Conservation (phyloP, 2,797 vertebrate genomes). For the Lutjanus campechanus region DNA sequence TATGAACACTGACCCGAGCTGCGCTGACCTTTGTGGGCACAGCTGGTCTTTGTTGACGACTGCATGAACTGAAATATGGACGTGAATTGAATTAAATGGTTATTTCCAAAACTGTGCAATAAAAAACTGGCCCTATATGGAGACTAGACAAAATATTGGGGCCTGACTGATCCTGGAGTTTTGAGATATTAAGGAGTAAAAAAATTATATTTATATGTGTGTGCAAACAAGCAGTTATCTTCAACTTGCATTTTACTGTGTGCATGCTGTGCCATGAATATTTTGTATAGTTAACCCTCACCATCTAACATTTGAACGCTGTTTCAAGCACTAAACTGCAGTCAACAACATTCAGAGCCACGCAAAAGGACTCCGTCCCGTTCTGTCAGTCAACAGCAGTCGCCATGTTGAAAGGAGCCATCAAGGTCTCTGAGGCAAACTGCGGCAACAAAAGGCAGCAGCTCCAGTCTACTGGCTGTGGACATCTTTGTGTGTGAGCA, state of each 20-base stretch:
- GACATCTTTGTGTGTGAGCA: neutral
- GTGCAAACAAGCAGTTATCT: neutral
- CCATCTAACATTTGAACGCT: neutral
- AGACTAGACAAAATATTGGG: neutral
- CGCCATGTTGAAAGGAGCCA: neutral
- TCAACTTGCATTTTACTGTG: neutral
- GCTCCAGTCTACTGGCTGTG: neutral
- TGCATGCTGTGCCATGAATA: neutral
- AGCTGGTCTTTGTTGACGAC: neutral
- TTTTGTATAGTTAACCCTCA: conserved; percentile 40
- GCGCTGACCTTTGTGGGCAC: neutral
- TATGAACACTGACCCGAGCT: neutral
- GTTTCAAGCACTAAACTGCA: conserved; percentile 14
- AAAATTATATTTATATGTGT: too few species aligned
- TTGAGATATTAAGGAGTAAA: too few species aligned
- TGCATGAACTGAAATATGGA: neutral
- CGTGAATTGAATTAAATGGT: too few species aligned
- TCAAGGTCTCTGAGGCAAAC: conserved; percentile 38
- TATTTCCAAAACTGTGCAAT: neutral
- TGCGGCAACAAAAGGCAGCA: conserved; percentile 13
- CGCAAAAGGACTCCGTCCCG: conserved; percentile 12
- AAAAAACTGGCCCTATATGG: neutral
- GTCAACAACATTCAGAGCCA: neutral
- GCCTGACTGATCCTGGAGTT: too few species aligned
- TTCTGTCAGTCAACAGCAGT: conserved; percentile 16